Percentiles rank a stretch among this genome's conserved stretches.
Evolutionary conservation across 2,113 vertebrate species (phyloP).

Genomic region (Pungitius pungitius): DNA sequence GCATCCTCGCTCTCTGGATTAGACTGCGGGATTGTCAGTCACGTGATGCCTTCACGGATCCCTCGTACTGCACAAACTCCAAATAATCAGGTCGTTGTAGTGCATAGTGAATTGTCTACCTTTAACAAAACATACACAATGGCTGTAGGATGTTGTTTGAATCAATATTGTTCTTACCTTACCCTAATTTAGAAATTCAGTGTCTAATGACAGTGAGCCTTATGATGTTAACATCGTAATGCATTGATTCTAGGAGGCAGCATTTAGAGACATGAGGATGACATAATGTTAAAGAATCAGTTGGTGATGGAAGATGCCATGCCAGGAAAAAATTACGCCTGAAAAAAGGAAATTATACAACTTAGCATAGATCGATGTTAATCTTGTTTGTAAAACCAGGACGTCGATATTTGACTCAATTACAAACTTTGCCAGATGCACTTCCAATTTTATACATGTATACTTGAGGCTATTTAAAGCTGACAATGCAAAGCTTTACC

Average conservation of each 20-base stretch:
- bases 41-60: conserved; percentile 37
- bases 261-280: neutral
- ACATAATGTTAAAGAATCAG: neutral
- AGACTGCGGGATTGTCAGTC: conserved; percentile 69
- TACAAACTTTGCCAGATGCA: neutral
- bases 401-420: neutral
- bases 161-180: neutral
- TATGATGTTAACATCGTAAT: neutral
- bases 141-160: neutral
- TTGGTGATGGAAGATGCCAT: neutral
- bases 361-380: neutral
- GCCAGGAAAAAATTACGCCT: neutral
- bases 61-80: neutral
- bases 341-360: neutral
- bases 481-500: neutral
- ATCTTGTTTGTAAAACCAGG: neutral
- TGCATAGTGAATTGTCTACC: neutral
- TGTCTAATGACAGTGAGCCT: neutral
- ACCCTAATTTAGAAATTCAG: neutral
- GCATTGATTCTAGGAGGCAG: neutral
- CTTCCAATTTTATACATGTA: neutral
- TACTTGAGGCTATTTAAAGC: neutral
- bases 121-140: neutral
- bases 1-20: conserved; percentile 65
- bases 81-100: no score